phyloP scores from a whole-genome alignment of 2,113 vertebrate species.

The Coptodon bakossiorum region DNA sequence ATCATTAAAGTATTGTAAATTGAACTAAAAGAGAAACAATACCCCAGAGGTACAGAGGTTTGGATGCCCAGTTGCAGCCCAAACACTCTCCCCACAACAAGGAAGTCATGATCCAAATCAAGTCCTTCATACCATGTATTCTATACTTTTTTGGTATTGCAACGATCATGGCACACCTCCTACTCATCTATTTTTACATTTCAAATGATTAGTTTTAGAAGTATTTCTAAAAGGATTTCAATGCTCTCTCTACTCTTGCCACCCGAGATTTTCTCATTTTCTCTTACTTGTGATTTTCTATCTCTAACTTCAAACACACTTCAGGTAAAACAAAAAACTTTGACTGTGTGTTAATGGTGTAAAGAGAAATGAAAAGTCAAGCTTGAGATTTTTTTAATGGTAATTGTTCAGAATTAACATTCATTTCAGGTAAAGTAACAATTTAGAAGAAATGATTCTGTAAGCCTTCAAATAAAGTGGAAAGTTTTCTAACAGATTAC shows the following conservation, averaged over 20 bases:
- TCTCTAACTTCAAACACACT: not conserved
- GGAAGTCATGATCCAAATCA: not conserved
- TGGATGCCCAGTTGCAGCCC: not conserved
- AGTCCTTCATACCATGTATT: not conserved
- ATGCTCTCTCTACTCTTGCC: not conserved
- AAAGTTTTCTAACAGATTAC: not conserved
- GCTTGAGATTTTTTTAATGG: too few species aligned
- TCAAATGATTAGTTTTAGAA: not conserved
- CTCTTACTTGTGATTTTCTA: slow-evolving; percentile 29
- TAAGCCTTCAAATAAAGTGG: not conserved
- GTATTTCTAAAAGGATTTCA: not conserved
- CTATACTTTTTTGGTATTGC: not conserved
- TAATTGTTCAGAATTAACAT: not conserved
- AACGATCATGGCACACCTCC: not conserved
- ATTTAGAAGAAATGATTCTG: not conserved
- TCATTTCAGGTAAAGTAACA: not conserved
- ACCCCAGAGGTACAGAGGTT: not conserved
- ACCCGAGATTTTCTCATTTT: not conserved
- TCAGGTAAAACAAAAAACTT: slow-evolving; percentile 45
- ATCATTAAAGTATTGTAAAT: not conserved
- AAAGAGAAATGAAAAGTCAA: slow-evolving; percentile 3
- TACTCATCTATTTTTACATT: not conserved
- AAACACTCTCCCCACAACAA: not conserved
- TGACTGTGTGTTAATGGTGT: not conserved
- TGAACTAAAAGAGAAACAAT: not conserved